phyloP scores from a whole-genome alignment of 2,113 vertebrate genomes.

The Thunnus thynnus region DNA sequence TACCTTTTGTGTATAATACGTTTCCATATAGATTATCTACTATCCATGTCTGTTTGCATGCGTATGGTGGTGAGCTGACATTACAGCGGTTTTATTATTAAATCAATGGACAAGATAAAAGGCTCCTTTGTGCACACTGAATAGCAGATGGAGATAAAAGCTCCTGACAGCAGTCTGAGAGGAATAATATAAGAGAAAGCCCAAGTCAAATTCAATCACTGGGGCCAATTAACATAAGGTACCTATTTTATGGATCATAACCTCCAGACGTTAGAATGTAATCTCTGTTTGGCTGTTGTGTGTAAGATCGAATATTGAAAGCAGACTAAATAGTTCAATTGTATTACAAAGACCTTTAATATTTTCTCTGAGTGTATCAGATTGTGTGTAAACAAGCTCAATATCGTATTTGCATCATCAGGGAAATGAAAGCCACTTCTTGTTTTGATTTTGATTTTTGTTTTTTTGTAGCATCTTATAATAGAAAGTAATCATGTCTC shows the following conservation, averaged over 20 bases:
- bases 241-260: slow-evolving; percentile 37
- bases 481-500: background rate
- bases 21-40: slow-evolving; percentile 26
- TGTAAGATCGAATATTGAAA: slow-evolving; percentile 1
- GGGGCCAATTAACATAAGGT: slow-evolving; percentile 41
- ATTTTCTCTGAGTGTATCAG: background rate
- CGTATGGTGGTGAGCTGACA: slow-evolving; percentile 32
- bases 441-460: background rate
- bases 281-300: slow-evolving; percentile 7
- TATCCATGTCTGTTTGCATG: slow-evolving; percentile 29
- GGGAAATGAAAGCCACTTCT: background rate
- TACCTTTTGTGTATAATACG: background rate
- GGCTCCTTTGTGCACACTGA: slow-evolving; percentile 39
- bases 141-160: slow-evolving; percentile 58
- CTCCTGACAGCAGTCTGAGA: slow-evolving; percentile 44
- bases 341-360: slow-evolving; percentile 4
- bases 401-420: background rate
- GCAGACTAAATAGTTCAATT: background rate
- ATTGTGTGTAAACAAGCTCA: background rate
- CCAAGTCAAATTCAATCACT: slow-evolving; percentile 47
- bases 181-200: slow-evolving; percentile 41
- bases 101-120: slow-evolving; percentile 71
- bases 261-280: background rate
- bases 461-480: background rate
- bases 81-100: slow-evolving; percentile 61